Conservation (phyloP, 2,888 invertebrate species). For the Patella caerulea region DNA sequence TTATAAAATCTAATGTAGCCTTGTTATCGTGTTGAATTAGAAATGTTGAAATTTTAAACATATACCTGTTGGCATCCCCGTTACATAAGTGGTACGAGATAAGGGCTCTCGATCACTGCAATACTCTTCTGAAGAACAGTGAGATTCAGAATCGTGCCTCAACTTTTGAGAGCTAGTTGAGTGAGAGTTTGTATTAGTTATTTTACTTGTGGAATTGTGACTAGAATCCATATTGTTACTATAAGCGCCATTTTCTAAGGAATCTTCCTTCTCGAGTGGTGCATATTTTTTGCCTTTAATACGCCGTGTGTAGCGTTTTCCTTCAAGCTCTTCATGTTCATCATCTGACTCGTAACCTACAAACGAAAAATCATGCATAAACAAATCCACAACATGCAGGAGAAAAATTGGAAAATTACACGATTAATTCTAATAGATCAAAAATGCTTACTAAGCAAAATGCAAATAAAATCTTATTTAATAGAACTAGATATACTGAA, state of each 20-base stretch:
- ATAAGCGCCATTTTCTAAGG: conserved; percentile 45
- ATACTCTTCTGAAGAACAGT: conserved; percentile 58
- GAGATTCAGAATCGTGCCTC: conserved; percentile 50
- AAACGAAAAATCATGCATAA: conserved; percentile 58
- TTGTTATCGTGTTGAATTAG: too few species aligned
- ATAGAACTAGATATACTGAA: background rate
- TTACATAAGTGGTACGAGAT: conserved; percentile 65
- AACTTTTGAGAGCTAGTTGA: conserved; percentile 26
- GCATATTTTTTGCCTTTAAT: conserved; percentile 66
- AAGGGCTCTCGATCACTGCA: conserved; percentile 60
- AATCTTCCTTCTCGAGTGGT: conserved; percentile 62
- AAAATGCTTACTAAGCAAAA: conserved; percentile 14
- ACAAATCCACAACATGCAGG: conserved; percentile 32
- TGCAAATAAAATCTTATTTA: conserved; percentile 6
- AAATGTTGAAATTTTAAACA: background rate
- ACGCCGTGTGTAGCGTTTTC: conserved; percentile 56
- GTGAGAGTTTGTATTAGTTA: conserved; percentile 20
- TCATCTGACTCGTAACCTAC: conserved; percentile 69
- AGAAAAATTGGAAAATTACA: background rate
- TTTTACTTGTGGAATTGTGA: conserved; percentile 27
- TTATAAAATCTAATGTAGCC: too few species aligned
- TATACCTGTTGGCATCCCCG: conserved; percentile 74
- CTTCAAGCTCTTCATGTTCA: conserved; percentile 58
- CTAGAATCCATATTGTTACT: conserved; percentile 20
- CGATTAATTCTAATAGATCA: conserved; percentile 9